Percentiles rank a stretch among this genome's conserved stretches.
Conservation (phyloP, 2,113 vertebrate species). For the Chamaea fasciata region DNA sequence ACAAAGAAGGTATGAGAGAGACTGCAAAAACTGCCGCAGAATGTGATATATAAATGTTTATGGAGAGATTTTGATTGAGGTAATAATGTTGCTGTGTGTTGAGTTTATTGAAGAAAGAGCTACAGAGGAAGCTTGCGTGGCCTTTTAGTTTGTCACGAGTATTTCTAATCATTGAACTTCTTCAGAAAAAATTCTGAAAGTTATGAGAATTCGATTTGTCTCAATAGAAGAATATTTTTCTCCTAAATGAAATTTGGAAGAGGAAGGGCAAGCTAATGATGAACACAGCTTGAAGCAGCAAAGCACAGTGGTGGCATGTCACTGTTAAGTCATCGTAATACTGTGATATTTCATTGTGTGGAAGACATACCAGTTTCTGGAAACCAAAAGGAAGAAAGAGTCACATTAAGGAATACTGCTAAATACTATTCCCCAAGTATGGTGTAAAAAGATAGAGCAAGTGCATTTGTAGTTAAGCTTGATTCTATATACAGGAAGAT, state of each 20-base stretch:
- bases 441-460: neutral
- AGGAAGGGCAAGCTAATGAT: neutral
- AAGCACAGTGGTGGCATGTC: neutral
- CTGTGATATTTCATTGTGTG: neutral
- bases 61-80: neutral
- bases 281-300: neutral
- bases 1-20: neutral
- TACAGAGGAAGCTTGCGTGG: neutral
- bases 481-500: neutral
- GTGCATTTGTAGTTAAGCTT: neutral
- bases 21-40: neutral
- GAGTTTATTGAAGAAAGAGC: neutral
- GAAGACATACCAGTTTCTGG: neutral
- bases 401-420: neutral
- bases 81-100: neutral
- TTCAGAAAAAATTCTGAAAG: neutral
- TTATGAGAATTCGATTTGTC: neutral
- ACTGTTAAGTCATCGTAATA: neutral
- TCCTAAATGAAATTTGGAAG: neutral
- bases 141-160: neutral
- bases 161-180: neutral
- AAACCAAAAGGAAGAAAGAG: neutral
- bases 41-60: neutral
- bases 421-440: neutral
- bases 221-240: neutral